Evolutionary conservation across 2,797 vertebrate genomes (phyloP).

Genomic region (Gymnopithys bicolor): DNA sequence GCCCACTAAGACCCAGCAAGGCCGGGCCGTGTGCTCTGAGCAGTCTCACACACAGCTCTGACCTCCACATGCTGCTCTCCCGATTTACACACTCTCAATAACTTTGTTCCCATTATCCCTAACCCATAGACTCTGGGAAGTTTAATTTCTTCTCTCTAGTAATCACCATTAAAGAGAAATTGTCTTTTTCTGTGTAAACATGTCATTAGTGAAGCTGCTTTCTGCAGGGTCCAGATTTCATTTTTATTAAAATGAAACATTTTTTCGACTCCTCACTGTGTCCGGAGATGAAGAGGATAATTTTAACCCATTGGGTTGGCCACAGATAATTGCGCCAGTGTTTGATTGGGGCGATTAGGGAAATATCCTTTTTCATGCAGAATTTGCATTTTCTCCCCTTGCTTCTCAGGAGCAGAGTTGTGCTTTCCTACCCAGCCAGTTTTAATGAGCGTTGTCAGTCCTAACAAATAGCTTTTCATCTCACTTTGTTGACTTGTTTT

Average conservation of each 20-base stretch:
- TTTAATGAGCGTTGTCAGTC: slow-evolving; percentile 79
- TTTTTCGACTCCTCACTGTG: slow-evolving; percentile 78
- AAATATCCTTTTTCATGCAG: slow-evolving; percentile 73
- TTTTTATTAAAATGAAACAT: slow-evolving; percentile 84
- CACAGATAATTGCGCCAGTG: slow-evolving; percentile 77
- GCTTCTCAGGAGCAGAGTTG: slow-evolving; percentile 69
- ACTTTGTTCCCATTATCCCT: slow-evolving; percentile 78
- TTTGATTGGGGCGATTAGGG: slow-evolving; percentile 84
- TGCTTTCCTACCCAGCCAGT: slow-evolving; percentile 72
- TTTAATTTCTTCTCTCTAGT: slow-evolving; percentile 82
- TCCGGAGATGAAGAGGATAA: slow-evolving; percentile 78
- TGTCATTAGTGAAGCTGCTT: slow-evolving; percentile 80
- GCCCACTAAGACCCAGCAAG: fast-evolving
- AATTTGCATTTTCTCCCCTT: slow-evolving; percentile 79
- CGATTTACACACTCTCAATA: slow-evolving; percentile 54
- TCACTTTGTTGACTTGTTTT: slow-evolving; percentile 74
- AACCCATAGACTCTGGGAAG: slow-evolving; percentile 77
- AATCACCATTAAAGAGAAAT: slow-evolving; percentile 86
- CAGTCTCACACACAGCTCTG: fast-evolving
- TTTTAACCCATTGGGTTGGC: slow-evolving; percentile 81
- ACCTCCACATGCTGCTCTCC: background rate
- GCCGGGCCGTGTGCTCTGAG: background rate
- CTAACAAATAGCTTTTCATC: slow-evolving; percentile 78
- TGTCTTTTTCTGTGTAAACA: slow-evolving; percentile 85
- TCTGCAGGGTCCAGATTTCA: slow-evolving; percentile 83